Evolutionary conservation across 2,888 invertebrate genomes (phyloP), one percentile per base, ranked within the genome.

Genomic region (Ormyrus labotus): DNA sequence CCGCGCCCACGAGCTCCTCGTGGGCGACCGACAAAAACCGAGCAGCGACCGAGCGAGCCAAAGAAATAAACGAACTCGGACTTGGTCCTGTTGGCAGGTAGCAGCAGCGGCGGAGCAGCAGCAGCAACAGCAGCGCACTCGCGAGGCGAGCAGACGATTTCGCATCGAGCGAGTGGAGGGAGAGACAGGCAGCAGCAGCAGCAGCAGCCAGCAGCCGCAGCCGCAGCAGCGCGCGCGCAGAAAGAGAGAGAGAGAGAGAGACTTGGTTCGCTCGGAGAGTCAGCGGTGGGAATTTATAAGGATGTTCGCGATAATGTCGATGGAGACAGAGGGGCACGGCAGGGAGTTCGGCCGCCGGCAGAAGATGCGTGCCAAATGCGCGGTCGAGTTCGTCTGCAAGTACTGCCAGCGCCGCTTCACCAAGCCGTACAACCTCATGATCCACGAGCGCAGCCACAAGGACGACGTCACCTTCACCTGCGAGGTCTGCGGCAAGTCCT

Each of bases 331-430:
- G 88, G 90, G 91, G 87, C 91, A 90, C 87, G 89, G 91, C 88
- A 89, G 92, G 87, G 90, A 92, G 85, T 91, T 92, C 92, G 91
- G 91, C 93, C 91, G 94, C 83, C 93, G 94, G 84, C 94, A 94
- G 91, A 95, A 95, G 90, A 90, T 91, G 90, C 90, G 90, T 87
- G 89, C 90, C 89, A 91, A 91, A 88, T 90, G 90, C 88, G 89
- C 90, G 85, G 90, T 90, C 87, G 94, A 99, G 92, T 99, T 98
- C 92, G 98, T 99, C 89, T 99, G 99, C 93, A 97, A 98, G 92
- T 99, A 96, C 92, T 99, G 99, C 92, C 96, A 97, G 90, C 94
- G 99, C 57, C 97, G 98, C 90, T 99, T 99, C 92, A 99, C 98
- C 84, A 99, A 99, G 91, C 97, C 98, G 69, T 99, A 99, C 93